These are phyloP conservation scores for Hyperoplus immaculatus DNA, from an alignment of 2,797 vertebrate species.

Conservation along the genomic window DNA sequence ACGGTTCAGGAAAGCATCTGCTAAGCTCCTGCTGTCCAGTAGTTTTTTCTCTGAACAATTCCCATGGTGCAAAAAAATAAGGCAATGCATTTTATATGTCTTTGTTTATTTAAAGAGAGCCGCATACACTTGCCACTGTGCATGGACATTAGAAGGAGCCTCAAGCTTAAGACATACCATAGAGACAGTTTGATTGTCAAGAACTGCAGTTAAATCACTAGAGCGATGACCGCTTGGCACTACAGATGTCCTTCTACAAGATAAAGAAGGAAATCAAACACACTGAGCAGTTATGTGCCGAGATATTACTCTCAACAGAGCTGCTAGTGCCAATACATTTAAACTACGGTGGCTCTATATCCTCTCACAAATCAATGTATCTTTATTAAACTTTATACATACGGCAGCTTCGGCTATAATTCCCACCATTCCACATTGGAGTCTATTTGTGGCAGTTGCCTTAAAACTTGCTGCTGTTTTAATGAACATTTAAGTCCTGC, in stretches of 20 bases:
- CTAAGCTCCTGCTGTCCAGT: conserved; percentile 8
- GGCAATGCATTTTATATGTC: not conserved
- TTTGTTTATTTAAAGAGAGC: not conserved
- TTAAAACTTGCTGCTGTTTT: not conserved
- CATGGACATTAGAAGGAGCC: not conserved
- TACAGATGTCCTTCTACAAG: not conserved
- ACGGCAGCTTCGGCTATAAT: no score
- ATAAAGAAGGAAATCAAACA: not conserved
- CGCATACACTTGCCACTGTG: not conserved
- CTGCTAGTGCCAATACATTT: not conserved
- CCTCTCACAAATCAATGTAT: no score
- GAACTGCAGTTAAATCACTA: not conserved
- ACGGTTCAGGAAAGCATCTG: not conserved
- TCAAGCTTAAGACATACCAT: not conserved
- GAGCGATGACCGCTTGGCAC: not conserved
- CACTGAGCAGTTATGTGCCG: not conserved
- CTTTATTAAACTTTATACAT: no score
- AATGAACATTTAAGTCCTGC: not conserved
- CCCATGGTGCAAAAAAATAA: conserved; percentile 5
- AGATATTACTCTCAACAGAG: no score
- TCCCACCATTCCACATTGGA: no score
- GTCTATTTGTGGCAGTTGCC: no score
- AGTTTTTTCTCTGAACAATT: conserved; percentile 11
- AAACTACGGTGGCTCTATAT: no score
- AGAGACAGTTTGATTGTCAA: not conserved